A percentile compares a stretch with the other conserved stretches of the same genome.
phyloP scores from a whole-genome alignment of 2,113 vertebrate genomes.

The Pteronura brasiliensis region DNA sequence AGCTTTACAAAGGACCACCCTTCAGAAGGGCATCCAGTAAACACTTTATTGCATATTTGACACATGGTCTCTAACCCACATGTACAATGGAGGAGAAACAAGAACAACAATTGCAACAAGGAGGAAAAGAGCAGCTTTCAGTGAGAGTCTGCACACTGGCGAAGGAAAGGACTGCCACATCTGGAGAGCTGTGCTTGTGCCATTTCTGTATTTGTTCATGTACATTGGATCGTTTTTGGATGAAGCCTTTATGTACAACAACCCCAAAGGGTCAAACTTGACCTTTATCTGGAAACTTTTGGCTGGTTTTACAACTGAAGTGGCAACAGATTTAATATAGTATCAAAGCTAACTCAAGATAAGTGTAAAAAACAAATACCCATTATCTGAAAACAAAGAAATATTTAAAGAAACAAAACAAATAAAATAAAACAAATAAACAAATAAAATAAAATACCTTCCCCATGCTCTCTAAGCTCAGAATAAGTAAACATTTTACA shows the following conservation, averaged over 20 bases:
- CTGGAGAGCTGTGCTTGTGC: slow-evolving; percentile 78
- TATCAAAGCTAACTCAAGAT: slow-evolving; percentile 37
- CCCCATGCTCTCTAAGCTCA: slow-evolving; percentile 21
- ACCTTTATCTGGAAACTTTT: not conserved
- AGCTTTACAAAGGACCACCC: slow-evolving; percentile 87
- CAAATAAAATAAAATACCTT: slow-evolving; percentile 45
- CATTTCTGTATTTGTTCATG: not conserved
- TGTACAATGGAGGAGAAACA: slow-evolving; percentile 74
- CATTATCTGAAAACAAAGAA: not conserved
- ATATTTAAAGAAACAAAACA: not conserved
- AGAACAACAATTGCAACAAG: slow-evolving; percentile 74
- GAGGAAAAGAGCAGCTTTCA: slow-evolving; percentile 87
- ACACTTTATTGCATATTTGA: slow-evolving; percentile 99
- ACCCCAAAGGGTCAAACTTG: not conserved
- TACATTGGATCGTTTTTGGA: not conserved
- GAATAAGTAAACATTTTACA: slow-evolving; percentile 51
- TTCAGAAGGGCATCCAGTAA: slow-evolving; percentile 88
- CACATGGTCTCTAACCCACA: slow-evolving; percentile 85
- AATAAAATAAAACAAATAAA: too few species aligned
- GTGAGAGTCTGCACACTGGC: slow-evolving; percentile 80
- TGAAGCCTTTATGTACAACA: slow-evolving; percentile 22
- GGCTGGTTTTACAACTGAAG: slow-evolving; percentile 61
- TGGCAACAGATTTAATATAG: slow-evolving; percentile 38
- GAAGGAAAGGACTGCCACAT: slow-evolving; percentile 50
- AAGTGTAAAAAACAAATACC: not conserved